phyloP scores from a whole-genome alignment of 2,888 invertebrate genomes.

The Sphecodes monilicornis region DNA sequence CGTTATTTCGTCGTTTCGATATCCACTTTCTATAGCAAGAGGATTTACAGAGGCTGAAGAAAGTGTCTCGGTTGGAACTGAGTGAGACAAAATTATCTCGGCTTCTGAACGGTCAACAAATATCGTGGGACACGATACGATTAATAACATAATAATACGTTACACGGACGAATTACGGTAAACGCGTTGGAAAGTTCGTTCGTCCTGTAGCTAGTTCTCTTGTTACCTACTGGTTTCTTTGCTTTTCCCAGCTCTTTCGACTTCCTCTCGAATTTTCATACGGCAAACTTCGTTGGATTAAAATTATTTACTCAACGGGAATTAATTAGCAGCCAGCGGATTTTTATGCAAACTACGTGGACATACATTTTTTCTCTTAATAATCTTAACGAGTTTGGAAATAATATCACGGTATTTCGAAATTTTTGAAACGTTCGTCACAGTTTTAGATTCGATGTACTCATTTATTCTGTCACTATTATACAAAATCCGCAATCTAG shows the following conservation, averaged over 20 bases:
- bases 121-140: background rate
- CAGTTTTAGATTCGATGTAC: too few species aligned
- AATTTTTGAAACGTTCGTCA: too few species aligned
- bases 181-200: slow-evolving; percentile 42
- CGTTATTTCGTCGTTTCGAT: background rate
- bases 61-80: background rate
- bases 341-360: too few species aligned
- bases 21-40: background rate
- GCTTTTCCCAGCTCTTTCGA: background rate
- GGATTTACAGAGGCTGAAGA: background rate
- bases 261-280: background rate
- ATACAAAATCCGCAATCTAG: too few species aligned
- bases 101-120: background rate
- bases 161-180: slow-evolving; percentile 27
- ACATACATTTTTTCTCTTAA: too few species aligned
- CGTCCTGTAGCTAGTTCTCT: slow-evolving; percentile 6
- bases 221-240: slow-evolving; percentile 15
- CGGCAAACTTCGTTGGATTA: background rate
- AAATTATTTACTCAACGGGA: too few species aligned
- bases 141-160: slow-evolving; percentile 29
- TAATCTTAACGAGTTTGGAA: too few species aligned
- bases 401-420: too few species aligned
- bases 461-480: too few species aligned
- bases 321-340: too few species aligned
- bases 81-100: background rate